phyloP scores from a whole-genome alignment of 1,140 invertebrate genomes.

The Drosophila nebulosa region DNA sequence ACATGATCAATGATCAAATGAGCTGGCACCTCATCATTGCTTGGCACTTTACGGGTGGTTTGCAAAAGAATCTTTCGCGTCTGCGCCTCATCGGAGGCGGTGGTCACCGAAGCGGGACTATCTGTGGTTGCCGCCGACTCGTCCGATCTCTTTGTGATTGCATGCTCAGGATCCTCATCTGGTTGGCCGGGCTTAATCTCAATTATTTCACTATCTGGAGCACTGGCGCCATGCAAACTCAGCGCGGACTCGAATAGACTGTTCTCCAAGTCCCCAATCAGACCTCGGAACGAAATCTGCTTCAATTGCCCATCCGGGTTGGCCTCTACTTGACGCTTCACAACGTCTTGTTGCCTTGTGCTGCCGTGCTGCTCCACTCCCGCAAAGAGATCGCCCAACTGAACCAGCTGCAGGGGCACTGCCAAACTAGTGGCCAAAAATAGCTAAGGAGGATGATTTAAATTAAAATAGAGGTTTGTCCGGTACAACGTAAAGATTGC shows the following conservation, averaged over 20 bases:
- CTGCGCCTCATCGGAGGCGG: conserved; percentile 13
- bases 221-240: conserved; percentile 48
- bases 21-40: conserved; percentile 46
- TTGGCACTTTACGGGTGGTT: conserved; percentile 63
- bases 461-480: background rate
- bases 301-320: conserved; percentile 64
- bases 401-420: conserved; percentile 51
- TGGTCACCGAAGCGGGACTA: background rate
- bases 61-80: conserved; percentile 59
- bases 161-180: conserved; percentile 16
- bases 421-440: conserved; percentile 22
- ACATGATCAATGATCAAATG: conserved; percentile 71
- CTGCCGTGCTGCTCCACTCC: conserved; percentile 8
- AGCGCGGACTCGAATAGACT: conserved; percentile 68
- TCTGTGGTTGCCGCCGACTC: conserved; percentile 17
- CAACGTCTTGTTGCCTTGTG: conserved; percentile 43
- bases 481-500: background rate
- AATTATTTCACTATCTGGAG: conserved; percentile 32
- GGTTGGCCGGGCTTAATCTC: conserved; percentile 39
- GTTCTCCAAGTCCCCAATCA: conserved; percentile 69
- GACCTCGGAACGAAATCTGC: conserved; percentile 62
- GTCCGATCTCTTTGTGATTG: conserved; percentile 49
- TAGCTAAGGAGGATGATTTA: conserved; percentile 23
- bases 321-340: conserved; percentile 58
- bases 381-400: conserved; percentile 44